A percentile compares a stretch with the other conserved stretches of the same genome.
Conservation (phyloP, 2,797 vertebrate genomes). For the Protonibea diacanthus region DNA sequence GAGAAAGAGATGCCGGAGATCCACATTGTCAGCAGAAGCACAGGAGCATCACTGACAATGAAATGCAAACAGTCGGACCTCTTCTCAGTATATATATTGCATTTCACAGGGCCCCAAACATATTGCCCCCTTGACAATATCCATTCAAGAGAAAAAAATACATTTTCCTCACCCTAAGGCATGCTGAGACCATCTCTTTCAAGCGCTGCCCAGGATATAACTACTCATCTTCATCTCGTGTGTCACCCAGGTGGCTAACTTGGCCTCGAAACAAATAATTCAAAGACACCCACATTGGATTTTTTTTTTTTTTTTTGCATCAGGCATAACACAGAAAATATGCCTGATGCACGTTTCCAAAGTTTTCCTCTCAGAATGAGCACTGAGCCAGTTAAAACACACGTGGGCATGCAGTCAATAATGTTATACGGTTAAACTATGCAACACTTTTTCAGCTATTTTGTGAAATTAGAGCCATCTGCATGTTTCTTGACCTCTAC, state of each 20-base stretch:
- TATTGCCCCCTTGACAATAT: conserved; percentile 33
- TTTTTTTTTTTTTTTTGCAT: conserved; percentile 39
- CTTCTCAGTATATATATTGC: conserved; percentile 23
- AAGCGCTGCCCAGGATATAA: conserved; percentile 33
- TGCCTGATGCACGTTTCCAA: conserved; percentile 15
- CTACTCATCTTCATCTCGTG: conserved; percentile 38
- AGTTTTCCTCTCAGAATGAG: conserved; percentile 10
- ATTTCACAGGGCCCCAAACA: conserved; percentile 44
- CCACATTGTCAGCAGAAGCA: conserved; percentile 39
- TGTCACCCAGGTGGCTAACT: conserved; percentile 25
- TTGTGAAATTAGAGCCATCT: conserved; percentile 24
- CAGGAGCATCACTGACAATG: conserved; percentile 24
- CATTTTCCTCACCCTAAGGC: conserved; percentile 31
- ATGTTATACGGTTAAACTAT: conserved; percentile 19
- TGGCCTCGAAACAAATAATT: conserved; percentile 45
- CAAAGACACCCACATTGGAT: neutral
- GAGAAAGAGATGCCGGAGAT: conserved; percentile 18
- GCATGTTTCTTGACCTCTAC: conserved; percentile 24
- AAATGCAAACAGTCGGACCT: conserved; percentile 35
- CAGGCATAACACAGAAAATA: conserved; percentile 15
- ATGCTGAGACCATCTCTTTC: conserved; percentile 33
- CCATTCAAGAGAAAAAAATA: conserved; percentile 36
- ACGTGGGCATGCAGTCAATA: conserved; percentile 22
- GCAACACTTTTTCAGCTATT: conserved; percentile 30
- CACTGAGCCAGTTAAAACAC: conserved; percentile 18